Conservation (phyloP, 2,113 vertebrate genomes). For the Gavialis gangeticus region DNA sequence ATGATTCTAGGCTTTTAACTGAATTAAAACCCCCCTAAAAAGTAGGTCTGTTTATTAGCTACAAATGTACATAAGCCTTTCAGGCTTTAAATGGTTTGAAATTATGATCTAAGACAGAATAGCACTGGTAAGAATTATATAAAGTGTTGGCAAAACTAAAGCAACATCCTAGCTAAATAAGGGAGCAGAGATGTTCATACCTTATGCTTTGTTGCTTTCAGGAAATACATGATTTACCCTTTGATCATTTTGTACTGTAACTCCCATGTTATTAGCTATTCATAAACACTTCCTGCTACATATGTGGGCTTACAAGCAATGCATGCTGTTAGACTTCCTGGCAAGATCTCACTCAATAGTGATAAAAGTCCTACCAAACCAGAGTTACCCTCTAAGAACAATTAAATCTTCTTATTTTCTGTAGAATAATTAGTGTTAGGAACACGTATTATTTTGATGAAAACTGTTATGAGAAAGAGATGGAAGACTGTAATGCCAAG, state of each 20-base stretch:
- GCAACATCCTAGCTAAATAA: neutral
- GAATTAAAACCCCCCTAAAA: neutral
- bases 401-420: accelerated
- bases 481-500: conserved; percentile 42
- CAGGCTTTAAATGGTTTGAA: neutral
- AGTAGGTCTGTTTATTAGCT: neutral
- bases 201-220: neutral
- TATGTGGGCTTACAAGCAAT: neutral
- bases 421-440: conserved; percentile 8
- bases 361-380: neutral
- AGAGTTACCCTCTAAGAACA: neutral
- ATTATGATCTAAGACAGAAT: neutral
- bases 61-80: neutral
- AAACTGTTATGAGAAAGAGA: conserved; percentile 17
- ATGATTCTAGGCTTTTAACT: neutral
- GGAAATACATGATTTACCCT: neutral
- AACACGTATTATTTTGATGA: conserved; percentile 44
- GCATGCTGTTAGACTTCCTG: neutral
- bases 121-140: neutral
- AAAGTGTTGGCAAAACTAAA: neutral
- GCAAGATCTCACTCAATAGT: neutral
- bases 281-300: neutral
- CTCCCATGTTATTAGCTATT: neutral
- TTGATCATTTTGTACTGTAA: neutral
- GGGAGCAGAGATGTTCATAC: neutral